Evolutionary conservation across 2,888 invertebrate genomes (phyloP), one percentile per base, ranked within the genome.

Genomic region (Drosophila rellima): DNA sequence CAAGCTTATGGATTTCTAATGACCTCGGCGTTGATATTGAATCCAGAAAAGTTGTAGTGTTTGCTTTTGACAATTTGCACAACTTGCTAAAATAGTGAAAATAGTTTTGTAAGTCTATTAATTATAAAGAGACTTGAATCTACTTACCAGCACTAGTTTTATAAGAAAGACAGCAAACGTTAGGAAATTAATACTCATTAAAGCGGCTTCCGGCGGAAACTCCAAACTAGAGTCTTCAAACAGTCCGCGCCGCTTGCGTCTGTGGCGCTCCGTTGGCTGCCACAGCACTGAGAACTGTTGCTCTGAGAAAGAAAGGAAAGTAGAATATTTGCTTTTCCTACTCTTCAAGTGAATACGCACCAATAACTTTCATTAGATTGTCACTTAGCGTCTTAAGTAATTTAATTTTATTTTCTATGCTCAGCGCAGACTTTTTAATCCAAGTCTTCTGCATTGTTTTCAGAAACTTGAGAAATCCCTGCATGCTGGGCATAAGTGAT

Each of bases 121-220:
- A 15, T 15, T 15, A 11, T 26, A 1, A 11, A 10, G 5, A 4
- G 13, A 56, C 3, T 40, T 15, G 23, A 15, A 13, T 47, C 3
- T 15, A 70, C 94, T 94, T 94, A 97, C 97, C 94, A 96, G 93
- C 35, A 97, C 96, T 35, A 97, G 93, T 93, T 97, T 96, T 54
- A 97, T 95, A 60, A 97, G 94, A 89, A 96, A 97, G 6, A 97
- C 96, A 0, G 97, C 96, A 91, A 97, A 97, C 0, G 97, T 96
- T 10, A 97, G 93, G 91, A 97, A 97, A 20, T 96, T 96, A 76
- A 97, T 96, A 37, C 96, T 96, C 94, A 97, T 95, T 54, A 97
- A 93, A 0, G 97, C 95, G 47, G 96, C 95, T 92, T 97, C 97
- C 4, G 97, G 96, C 11, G 97, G 96, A 91, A 97, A 96, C 76